Base-by-base conservation (phyloP, 2,888 invertebrate genomes). In the Synanthedon formicaeformis region DNA sequence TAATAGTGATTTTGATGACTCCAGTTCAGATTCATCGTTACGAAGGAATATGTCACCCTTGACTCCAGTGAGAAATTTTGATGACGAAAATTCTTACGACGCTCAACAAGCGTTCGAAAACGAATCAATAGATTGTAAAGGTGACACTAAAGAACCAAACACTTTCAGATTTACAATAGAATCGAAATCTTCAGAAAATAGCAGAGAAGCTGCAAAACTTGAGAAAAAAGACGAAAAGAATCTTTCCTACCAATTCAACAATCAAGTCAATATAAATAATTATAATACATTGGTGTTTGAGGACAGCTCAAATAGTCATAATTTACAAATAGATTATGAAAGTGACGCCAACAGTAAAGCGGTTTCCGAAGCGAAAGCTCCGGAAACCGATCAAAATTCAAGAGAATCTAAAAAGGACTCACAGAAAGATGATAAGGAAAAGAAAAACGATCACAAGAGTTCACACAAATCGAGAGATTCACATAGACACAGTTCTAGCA, bases 91-190 rank as follows among this genome's bases (percentile, higher is more conserved):
- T 54, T 88, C 87, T 0, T 85, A 77, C 60, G 87, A 88, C 51
- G 87, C 87, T 2, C 86, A 86, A 58, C 87, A 85, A 63, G 86
- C 75, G 1, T 88, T 85, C 53, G 86, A 87, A 57, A 75, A 80
- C 57, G 75, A 78, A 57, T 70, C 73, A 11, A 40, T 12, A 34
- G 65, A 65, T 41, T 68, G 66, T 48, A 81, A 76, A 64, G 66
- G 56, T 51, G 78, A 73, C 2, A 77, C 70, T 52, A 77, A 77
- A 64, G 79, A 79, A n/a, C 80, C 81, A 1, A 84, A 71, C 60
- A 64, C 78, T 0, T 86, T 87, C 54, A 70, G 79, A 62, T 86
- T 87, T 57, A 71, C 81, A 11, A 78, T 88, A 52, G 87, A 87
- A 58, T 57, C 71, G 0, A 84, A 85, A 57, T 71, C 78, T 3